Evolutionary conservation across 2,797 vertebrate species (phyloP), one percentile per base, ranked within the genome.

Genomic region (Cottoperca gobio): DNA sequence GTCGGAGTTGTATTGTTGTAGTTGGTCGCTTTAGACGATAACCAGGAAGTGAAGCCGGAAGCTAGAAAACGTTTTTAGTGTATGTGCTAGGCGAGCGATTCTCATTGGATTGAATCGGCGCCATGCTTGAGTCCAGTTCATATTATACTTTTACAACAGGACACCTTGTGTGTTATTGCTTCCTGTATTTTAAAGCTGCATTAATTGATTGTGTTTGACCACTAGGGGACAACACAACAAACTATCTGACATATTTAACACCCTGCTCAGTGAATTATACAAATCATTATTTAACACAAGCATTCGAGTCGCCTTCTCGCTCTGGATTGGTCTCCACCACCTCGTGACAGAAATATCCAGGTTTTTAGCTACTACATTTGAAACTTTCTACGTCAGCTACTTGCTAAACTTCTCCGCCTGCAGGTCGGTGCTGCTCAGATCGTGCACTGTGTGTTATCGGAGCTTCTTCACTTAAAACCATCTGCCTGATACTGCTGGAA

Each of bases 241-340:
- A 17, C 33, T 26, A 48, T 16, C 43, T 21, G 13, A 21, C 43
- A 35, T 35, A 37, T 23, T n/a, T 53, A 10, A 54, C 3, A 11
- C 52, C 10, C 28, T 54, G 1, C 8, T 9, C 28, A 12, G 55
- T 57, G 21, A 17, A 40, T 17, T 33, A n/a, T n/a, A n/a, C n/a
- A n/a, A n/a, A n/a, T n/a, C n/a, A n/a, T n/a, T n/a, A n/a, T n/a
- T n/a, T n/a, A n/a, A n/a, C n/a, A n/a, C n/a, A 6, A 46, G 16
- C 31, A 13, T 26, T 46, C 6, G 7, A 19, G 21, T 9, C 50
- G 24, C 19, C 6, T 23, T 46, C 9, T 14, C 33, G 17, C 42
- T 48, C 66, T 26, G 43, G 6, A 58, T 69, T 39, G 66, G 23
- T 69, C 43, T 14, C 21, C 42, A n/a, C 42, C 21, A 26, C 11